A percentile compares a stretch with the other conserved stretches of the same genome.
Evolutionary conservation across 2,797 vertebrate genomes (phyloP).

Genomic region (Semotilus atromaculatus): DNA sequence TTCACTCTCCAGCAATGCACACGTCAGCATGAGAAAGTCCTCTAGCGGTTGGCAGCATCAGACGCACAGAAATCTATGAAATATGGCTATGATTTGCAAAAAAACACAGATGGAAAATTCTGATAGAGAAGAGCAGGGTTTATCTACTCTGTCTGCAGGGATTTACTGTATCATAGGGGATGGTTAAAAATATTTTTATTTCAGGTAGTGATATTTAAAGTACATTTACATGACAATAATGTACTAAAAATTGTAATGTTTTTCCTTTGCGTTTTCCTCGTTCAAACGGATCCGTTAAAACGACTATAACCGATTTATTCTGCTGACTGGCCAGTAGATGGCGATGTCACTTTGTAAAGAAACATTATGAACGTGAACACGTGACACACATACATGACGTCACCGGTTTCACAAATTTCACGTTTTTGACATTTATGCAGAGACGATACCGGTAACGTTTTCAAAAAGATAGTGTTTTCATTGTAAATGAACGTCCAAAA

Average conservation of each 20-base stretch:
- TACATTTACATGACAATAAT: too few species aligned
- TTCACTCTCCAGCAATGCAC: neutral
- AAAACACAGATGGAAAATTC: neutral
- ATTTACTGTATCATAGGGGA: neutral
- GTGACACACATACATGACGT: too few species aligned
- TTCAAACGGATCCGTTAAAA: too few species aligned
- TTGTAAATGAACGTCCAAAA: neutral
- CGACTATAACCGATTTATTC: too few species aligned
- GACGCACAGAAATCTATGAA: neutral
- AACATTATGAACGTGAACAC: neutral
- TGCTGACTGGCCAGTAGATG: neutral
- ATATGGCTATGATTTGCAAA: too few species aligned
- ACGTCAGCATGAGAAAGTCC: conserved; percentile 7
- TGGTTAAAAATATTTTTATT: too few species aligned
- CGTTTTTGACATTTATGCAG: neutral
- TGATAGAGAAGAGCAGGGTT: neutral
- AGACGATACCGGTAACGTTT: too few species aligned
- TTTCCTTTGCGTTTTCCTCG: too few species aligned
- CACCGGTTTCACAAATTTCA: too few species aligned
- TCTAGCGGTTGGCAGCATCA: too few species aligned
- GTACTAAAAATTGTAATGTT: too few species aligned
- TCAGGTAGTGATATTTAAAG: too few species aligned
- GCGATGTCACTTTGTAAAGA: neutral
- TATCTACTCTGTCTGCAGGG: neutral
- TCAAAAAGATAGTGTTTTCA: neutral